Percentiles rank a stretch among this genome's conserved stretches.
Conservation (phyloP, 2,797 vertebrate species). For the Synanceia verrucosa region DNA sequence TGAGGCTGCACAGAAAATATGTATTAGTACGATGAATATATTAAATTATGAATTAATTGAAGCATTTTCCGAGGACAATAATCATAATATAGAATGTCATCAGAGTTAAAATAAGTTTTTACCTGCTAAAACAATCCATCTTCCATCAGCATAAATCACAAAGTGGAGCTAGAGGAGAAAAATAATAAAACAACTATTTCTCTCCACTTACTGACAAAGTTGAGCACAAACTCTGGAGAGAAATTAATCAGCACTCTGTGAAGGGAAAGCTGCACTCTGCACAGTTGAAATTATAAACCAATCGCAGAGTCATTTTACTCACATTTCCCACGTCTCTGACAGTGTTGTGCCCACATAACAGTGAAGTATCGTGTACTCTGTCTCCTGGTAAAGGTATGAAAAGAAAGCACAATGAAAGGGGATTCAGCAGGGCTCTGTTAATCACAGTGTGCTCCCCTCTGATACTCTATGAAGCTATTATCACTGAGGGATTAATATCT, state of each 20-base stretch:
- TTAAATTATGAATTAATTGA: no score
- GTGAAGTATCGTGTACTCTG: not conserved
- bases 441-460: conserved; percentile 48
- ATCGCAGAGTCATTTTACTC: not conserved
- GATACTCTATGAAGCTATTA: conserved; percentile 58
- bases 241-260: conserved; percentile 22
- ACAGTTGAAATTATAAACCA: conserved; percentile 2
- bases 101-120: not conserved
- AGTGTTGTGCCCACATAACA: not conserved
- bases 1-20: not conserved
- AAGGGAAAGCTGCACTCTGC: not conserved
- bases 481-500: conserved; percentile 57
- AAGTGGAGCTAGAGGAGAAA: not conserved
- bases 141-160: not conserved
- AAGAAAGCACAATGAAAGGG: not conserved
- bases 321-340: not conserved
- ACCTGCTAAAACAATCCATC: not conserved
- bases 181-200: not conserved
- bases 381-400: conserved; percentile 5
- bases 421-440: conserved; percentile 20
- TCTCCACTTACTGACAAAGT: not conserved
- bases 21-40: not conserved
- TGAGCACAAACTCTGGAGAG: not conserved
- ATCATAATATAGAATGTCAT: not conserved
- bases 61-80: not conserved